Evolutionary conservation across 2,888 invertebrate genomes (phyloP), one percentile per base, ranked within the genome.

Genomic region (Himalopsyche japonica): DNA sequence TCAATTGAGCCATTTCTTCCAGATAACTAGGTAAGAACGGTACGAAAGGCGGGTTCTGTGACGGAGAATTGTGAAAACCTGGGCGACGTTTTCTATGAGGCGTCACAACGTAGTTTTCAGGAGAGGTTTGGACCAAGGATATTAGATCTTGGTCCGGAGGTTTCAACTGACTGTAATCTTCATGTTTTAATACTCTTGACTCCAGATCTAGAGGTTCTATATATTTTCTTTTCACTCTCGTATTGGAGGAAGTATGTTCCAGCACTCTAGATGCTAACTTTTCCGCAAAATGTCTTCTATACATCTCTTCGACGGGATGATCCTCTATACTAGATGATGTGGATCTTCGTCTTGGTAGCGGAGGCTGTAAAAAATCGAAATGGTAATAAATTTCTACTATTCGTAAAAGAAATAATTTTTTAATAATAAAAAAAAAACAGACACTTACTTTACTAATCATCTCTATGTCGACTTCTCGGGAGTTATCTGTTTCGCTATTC

Each of bases 1-100:
- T 92, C 87, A 94, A 90, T 87, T 93, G 93, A 24, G 93, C 92
- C 89, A 95, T 93, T 89, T 95, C 95, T 89, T 96, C 95, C 88
- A 95, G 92, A 89, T 95, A 95, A 87, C 95, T 95, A 82, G 95
- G 95, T 87, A 95, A 94, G 89, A 96, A 96, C 85, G 97, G 96
- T 87, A 97, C 96, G 89, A 97, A 97, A 57, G 97, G 96, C 86
- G 96, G 96, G 91, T 97, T 97, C 89, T 97, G 97, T 87, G 96
- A 95, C 27, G 97, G 97, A 48, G 97, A 95, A 89, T 97, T 97
- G 89, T 97, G 96, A 88, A 97, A 97, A 80, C 97, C 97, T 0
- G 97, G 97, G 89, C 97, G 93, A 89, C 97, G 93, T 91, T 97
- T 97, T 88, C 97, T 92, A 91, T 97, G 97, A 15, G 97, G 97